Percentiles rank a stretch among this genome's conserved stretches.
phyloP scores from a whole-genome alignment of 2,888 invertebrate genomes.

The Dorcus hopei region DNA sequence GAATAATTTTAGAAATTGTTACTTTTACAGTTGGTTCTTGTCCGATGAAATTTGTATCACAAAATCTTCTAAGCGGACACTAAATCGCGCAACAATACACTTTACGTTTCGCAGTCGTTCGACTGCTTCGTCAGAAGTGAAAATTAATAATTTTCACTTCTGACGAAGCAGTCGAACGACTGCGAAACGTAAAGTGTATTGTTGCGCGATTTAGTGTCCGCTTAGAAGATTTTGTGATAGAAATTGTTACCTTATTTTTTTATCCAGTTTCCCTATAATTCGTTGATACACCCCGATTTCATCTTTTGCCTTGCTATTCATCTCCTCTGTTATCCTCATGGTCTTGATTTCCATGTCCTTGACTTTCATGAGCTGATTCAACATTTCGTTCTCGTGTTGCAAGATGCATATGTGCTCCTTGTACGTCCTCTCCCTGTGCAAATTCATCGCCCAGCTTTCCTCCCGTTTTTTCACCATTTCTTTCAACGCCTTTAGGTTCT shows the following conservation, averaged over 20 bases:
- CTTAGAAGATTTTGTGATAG: too few relatives aligned
- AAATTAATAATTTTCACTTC: too few relatives aligned
- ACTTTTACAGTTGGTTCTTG: too few relatives aligned
- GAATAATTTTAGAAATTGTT: not conserved
- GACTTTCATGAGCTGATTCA: slow-evolving; percentile 9
- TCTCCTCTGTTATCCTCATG: not conserved
- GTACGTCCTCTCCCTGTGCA: slow-evolving; percentile 18
- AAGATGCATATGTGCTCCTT: slow-evolving; percentile 28
- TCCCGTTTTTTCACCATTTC: slow-evolving; percentile 34
- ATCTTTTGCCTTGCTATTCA: not conserved
- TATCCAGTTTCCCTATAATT: not conserved
- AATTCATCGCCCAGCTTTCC: slow-evolving; percentile 8
- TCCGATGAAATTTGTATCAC: too few relatives aligned
- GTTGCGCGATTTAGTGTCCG: too few relatives aligned
- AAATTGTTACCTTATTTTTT: slow-evolving; percentile 24
- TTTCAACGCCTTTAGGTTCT: slow-evolving; percentile 36
- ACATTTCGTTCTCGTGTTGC: slow-evolving; percentile 11
- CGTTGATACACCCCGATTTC: not conserved
- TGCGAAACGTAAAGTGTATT: too few relatives aligned
- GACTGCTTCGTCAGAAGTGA: too few relatives aligned
- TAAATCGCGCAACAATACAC: too few relatives aligned
- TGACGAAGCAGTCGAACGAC: too few relatives aligned
- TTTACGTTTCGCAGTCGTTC: too few relatives aligned
- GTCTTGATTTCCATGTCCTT: not conserved
- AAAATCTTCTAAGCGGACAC: too few relatives aligned